phyloP scores from a whole-genome alignment of 1,140 invertebrate genomes.

The Aphaenogaster ashmeadi region DNA sequence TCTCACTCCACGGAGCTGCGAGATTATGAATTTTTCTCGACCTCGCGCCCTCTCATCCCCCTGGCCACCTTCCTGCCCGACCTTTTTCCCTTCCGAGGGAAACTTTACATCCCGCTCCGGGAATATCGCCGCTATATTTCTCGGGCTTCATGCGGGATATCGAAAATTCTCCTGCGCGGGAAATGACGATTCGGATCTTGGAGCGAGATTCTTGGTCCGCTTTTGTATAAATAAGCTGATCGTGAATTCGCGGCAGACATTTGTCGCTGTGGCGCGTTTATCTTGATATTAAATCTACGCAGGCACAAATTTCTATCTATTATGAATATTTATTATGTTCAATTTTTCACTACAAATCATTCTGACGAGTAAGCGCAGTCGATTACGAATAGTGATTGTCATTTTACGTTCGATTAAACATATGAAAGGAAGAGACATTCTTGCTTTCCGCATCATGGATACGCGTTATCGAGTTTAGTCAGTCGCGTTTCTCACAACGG shows the following conservation, averaged over 20 bases:
- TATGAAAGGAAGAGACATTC: neutral
- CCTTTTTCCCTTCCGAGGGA: neutral
- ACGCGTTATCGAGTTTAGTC: slow-evolving; percentile 11
- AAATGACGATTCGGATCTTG: slow-evolving; percentile 50
- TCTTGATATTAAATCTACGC: slow-evolving; percentile 11
- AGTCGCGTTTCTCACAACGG: neutral
- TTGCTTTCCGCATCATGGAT: neutral
- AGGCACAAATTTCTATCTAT: neutral
- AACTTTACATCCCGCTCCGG: slow-evolving; percentile 48
- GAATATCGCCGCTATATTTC: slow-evolving; percentile 59
- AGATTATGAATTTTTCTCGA: slow-evolving; percentile 62
- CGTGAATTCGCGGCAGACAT: slow-evolving; percentile 10
- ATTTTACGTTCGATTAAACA: neutral
- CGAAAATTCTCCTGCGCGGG: slow-evolving; percentile 37
- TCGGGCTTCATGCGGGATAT: slow-evolving; percentile 45
- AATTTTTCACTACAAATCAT: neutral
- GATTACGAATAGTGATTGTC: neutral
- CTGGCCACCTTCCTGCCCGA: neutral
- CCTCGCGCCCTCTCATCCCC: neutral
- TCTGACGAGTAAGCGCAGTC: neutral
- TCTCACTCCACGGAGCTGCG: slow-evolving; percentile 49
- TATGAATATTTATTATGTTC: neutral
- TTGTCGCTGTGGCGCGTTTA: slow-evolving; percentile 4
- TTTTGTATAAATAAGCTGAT: slow-evolving; percentile 46
- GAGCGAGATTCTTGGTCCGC: slow-evolving; percentile 18